Base-by-base conservation (phyloP, 2,797 vertebrate species). In the Enteromius treurensis region DNA sequence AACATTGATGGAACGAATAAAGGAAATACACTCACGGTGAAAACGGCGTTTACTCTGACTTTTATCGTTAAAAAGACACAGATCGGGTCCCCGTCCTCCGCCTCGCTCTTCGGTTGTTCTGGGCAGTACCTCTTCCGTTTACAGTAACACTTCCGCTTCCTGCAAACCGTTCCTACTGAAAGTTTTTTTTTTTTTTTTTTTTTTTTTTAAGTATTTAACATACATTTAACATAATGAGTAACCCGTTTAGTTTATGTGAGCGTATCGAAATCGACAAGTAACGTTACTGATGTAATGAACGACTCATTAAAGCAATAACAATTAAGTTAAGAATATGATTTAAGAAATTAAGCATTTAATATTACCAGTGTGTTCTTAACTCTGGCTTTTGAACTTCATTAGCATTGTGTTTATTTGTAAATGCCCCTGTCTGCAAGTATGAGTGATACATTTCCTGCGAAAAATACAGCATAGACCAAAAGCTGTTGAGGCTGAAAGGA, bases 91-190 rank as follows among this genome's bases (percentile, higher is more conserved):
- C 94, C 85, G 90, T 91, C 88, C 90, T 92, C 89, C 90, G 92
- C 94, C 91, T 95, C 89, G 90, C 90, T 93, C 91, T 89, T 93
- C 91, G 91, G 89, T 92, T 92, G 90, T 92, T 94, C 93, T 94
- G 93, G 94, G 94, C 93, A 94, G 94, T 92, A 94, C 92, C 92
- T 96, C 95, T 96, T 96, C 95, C 95, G 95, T 88, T 95, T 90
- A 78, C 91, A 89, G 88, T 90, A 90, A 89, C 91, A 93, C 93
- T 95, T 95, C 91, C 92, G 93, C 93, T 95, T 96, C 94, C 93
- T 93, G 89, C 90, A 84, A 87, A 80, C 80, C 73, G 47, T 75
- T 79, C 13, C n/a, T 23, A 60, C 58, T 58, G 58, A 60, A 60
- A 5, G 58, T 60, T 60, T 60, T 55, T 55, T 14, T 60, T 5